Evolutionary conservation across 1,140 invertebrate genomes (phyloP), one percentile per base, ranked within the genome.

Genomic region (Diachasmimorpha longicaudata): DNA sequence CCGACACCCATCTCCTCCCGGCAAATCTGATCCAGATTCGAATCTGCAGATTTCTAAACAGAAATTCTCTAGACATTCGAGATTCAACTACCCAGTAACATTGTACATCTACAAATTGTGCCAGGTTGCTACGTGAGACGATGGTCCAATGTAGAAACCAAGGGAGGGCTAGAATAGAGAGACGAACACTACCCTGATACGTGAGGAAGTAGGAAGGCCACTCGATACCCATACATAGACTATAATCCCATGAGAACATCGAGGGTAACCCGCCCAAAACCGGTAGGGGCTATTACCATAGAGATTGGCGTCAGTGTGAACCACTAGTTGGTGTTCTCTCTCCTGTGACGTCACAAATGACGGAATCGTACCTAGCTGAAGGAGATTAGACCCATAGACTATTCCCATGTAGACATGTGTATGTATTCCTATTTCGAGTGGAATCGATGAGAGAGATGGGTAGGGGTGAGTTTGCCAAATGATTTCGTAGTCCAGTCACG

Each of bases 241-340:
- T 25, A 70, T 58, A 78, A 78, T 75, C 73, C 77, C 68, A 44
- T 21, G 69, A 69, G 77, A 66, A 76, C 70, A 72, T 31, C 63
- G 66, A 77, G 52, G 78, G 78, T 75, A 83, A 68, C 80, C 83
- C 78, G 80, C 79, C 78, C 78, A 80, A 83, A 86, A 84, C 84
- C 79, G 79, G 83, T 69, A 80, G 79, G 78, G 79, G 31, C 25
- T 80, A 86, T 86, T 86, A 86, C 82, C 84, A 86, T 86, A 85
- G 81, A 85, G 81, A 86, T 86, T 86, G 81, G 78, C 79, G 75
- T 14, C 75, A 68, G 76, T 77, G 76, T 75, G 74, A 80, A 77
- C 71, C 72, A 66, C 72, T 74, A 74, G 72, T 74, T 74, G 42
- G 73, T 39, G 14, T 19, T 39, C 58, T 74, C 44, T 48, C 72